Evolutionary conservation across 2,113 vertebrate genomes (phyloP).

Genomic region (Lonchura striata): DNA sequence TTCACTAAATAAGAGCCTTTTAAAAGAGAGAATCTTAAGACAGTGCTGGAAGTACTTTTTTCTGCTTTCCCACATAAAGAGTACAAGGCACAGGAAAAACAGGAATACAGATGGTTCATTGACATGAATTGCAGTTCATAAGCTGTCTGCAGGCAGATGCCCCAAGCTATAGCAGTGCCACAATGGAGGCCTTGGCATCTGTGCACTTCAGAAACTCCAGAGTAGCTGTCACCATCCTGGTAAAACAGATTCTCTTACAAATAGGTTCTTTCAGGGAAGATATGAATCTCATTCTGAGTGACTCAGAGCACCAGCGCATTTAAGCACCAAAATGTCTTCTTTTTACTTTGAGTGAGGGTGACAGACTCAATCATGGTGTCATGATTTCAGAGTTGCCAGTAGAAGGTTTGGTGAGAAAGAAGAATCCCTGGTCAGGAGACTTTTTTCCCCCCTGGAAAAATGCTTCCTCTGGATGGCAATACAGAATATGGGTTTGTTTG

Average conservation of each 20-base stretch:
- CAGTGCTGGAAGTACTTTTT: background rate
- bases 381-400: background rate
- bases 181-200: rapidly evolving
- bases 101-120: background rate
- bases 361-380: background rate
- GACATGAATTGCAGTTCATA: background rate
- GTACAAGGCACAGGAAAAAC: background rate
- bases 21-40: background rate
- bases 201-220: background rate
- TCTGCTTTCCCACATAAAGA: background rate
- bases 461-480: background rate
- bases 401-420: background rate
- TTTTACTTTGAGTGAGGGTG: background rate
- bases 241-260: background rate
- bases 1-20: background rate
- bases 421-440: background rate
- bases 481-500: background rate
- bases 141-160: background rate
- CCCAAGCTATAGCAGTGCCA: background rate
- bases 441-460: rapidly evolving
- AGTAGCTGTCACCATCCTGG: background rate
- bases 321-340: background rate
- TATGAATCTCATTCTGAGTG: background rate
- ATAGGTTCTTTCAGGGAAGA: background rate
- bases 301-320: background rate